Evolutionary conservation across 1,140 invertebrate genomes (phyloP).

Genomic region (Aricia agestis): DNA sequence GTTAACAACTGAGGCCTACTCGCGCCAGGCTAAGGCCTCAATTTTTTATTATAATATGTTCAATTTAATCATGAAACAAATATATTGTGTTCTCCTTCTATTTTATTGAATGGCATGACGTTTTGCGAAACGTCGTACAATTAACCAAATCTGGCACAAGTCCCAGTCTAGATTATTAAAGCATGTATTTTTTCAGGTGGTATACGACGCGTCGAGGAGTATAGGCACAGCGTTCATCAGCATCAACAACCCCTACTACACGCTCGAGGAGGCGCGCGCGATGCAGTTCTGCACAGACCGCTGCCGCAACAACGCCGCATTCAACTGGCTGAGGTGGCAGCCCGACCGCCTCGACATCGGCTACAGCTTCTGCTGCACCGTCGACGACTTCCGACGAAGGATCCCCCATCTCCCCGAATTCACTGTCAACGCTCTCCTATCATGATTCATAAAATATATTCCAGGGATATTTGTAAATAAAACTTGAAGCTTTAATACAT

Average conservation of each 20-base stretch:
- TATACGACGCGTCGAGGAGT: slow-evolving; percentile 73
- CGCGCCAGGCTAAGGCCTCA: too few relatives aligned
- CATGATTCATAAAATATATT: slow-evolving; percentile 29
- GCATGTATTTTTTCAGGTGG: too few relatives aligned
- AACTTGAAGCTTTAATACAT: slow-evolving; percentile 1
- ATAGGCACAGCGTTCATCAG: slow-evolving; percentile 78
- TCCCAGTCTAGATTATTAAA: too few relatives aligned
- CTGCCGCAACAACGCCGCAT: slow-evolving; percentile 71
- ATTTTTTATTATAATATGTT: too few relatives aligned
- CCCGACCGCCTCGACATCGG: slow-evolving; percentile 75
- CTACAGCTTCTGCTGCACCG: slow-evolving; percentile 81
- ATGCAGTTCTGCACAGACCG: slow-evolving; percentile 78
- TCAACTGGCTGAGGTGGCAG: slow-evolving; percentile 74
- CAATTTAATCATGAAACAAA: too few relatives aligned
- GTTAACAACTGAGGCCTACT: too few relatives aligned
- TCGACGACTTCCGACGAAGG: slow-evolving; percentile 77
- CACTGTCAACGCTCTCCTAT: slow-evolving; percentile 59
- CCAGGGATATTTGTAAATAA: not conserved
- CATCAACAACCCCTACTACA: slow-evolving; percentile 80
- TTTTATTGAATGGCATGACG: too few relatives aligned
- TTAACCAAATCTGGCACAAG: too few relatives aligned
- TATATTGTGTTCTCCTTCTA: too few relatives aligned
- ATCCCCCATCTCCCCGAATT: slow-evolving; percentile 74
- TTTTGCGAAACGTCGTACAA: too few relatives aligned
- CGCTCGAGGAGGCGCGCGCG: slow-evolving; percentile 46